A percentile compares a stretch with the other conserved stretches of the same genome.
Conservation (phyloP, 2,113 vertebrate genomes). For the Mola mola region DNA sequence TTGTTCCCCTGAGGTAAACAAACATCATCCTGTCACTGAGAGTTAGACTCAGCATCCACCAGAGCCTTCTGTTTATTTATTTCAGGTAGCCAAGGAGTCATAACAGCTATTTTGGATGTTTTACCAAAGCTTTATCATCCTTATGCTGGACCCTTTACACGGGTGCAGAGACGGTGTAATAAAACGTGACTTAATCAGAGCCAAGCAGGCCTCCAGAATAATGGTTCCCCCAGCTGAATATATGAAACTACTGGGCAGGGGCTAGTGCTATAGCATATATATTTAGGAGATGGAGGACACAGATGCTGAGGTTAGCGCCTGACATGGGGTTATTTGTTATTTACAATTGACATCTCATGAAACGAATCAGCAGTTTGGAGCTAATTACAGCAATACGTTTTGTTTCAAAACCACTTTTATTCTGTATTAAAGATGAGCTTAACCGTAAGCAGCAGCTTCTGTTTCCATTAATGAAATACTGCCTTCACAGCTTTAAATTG, state of each 20-base stretch:
- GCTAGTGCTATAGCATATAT: conserved; percentile 55
- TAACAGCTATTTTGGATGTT: conserved; percentile 81
- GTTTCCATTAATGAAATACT: too few relatives aligned
- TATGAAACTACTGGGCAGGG: conserved; percentile 66
- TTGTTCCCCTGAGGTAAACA: conserved; percentile 31
- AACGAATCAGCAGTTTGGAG: conserved; percentile 61
- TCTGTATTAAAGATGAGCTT: conserved; percentile 25
- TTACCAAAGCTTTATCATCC: conserved; percentile 86
- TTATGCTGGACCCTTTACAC: conserved; percentile 81
- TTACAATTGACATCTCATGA: conserved; percentile 57
- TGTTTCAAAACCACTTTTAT: too few relatives aligned
- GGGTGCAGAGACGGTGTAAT: conserved; percentile 81
- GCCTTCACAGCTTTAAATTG: too few relatives aligned
- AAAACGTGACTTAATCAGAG: conserved; percentile 85
- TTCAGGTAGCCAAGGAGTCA: conserved; percentile 81
- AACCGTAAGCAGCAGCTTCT: too few relatives aligned
- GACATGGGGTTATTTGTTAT: conserved; percentile 54
- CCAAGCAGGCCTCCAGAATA: conserved; percentile 79
- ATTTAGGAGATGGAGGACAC: conserved; percentile 64
- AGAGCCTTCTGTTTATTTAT: conserved; percentile 71
- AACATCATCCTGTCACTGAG: conserved; percentile 31
- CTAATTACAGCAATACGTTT: conserved; percentile 49
- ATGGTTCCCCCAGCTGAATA: conserved; percentile 76
- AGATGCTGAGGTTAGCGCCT: conserved; percentile 39
- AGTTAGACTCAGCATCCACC: conserved; percentile 34